Base-by-base conservation (phyloP, 2,113 vertebrate genomes). In the Mugil cephalus region DNA sequence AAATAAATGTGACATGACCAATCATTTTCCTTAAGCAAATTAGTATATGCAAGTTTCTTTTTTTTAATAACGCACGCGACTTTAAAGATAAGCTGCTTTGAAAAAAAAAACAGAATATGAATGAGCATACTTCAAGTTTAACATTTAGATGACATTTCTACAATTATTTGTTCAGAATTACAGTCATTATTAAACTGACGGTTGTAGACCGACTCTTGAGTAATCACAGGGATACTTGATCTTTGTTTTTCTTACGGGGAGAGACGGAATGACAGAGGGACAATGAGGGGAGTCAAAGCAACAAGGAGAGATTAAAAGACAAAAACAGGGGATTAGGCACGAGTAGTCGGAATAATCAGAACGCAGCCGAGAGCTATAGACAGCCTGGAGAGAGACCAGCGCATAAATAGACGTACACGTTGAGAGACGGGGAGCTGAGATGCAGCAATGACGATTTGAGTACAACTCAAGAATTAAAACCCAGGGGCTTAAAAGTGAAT, bases 271-370 rank as follows among this genome's bases (percentile, higher is more conserved):
- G 38, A 48, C 50, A 43, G 19, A 24, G 19, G 46, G 69, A 55
- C 19, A 55, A 64, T 52, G 43, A 62, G 6, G 13, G 17, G 36
- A 64, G 52, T 67, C 61, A 30, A 35, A 55, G 40, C 34, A 67
- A 59, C 36, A 61, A 66, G 38, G 30, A 62, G 45, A 59, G 70
- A 75, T 56, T 47, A 46, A 50, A 50, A 74, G 66, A 75, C 63
- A 43, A 63, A 55, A 43, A 69, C 53, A 68, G 19, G 75, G 47
- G 73, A 83, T 88, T 75, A 72, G 52, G 42, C 61, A 69, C 8
- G 40, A 83, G 36, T 43, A 74, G 62, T 46, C 42, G 24, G 45
- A 46, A 72, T 71, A 53, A 62, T 73, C 63, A 76, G 60, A 34
- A 34, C 47, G 38, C 76, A 69, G 72, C 73, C 63, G 39, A 42